Conservation (phyloP, 2,888 invertebrate species). For the Lochmaea capreae region DNA sequence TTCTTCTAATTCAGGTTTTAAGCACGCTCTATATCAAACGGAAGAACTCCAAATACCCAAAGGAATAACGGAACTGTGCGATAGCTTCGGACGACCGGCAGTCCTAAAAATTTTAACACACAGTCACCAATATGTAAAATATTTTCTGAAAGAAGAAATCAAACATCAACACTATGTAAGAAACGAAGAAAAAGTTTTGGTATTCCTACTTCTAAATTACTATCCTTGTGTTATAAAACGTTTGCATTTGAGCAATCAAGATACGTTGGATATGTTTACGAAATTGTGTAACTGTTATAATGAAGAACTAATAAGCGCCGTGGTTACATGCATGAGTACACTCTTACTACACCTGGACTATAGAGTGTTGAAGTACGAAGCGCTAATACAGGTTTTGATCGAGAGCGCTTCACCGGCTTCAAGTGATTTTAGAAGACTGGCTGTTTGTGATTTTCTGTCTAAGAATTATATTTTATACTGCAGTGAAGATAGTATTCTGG, state of each 20-base stretch:
- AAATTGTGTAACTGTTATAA: conserved; percentile 53
- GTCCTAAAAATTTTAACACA: conserved; percentile 50
- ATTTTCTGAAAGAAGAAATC: conserved; percentile 51
- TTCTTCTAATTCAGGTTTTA: conserved; percentile 28
- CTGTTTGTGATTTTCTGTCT: conserved; percentile 53
- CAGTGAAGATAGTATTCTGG: conserved; percentile 49
- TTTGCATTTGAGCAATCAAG: conserved; percentile 53
- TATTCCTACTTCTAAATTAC: conserved; percentile 56
- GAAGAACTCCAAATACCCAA: conserved; percentile 52
- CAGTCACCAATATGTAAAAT: conserved; percentile 51
- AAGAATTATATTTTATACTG: conserved; percentile 51
- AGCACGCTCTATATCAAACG: conserved; percentile 51
- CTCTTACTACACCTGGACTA: conserved; percentile 53
- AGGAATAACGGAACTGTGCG: conserved; percentile 47
- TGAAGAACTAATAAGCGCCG: conserved; percentile 58
- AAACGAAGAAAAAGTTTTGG: conserved; percentile 48
- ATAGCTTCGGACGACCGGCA: conserved; percentile 47
- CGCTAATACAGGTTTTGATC: conserved; percentile 52
- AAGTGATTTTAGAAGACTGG: conserved; percentile 54
- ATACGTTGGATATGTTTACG: conserved; percentile 56
- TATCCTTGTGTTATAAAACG: conserved; percentile 58
- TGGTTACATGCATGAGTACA: conserved; percentile 56
- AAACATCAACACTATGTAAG: conserved; percentile 48
- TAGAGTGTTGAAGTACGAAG: conserved; percentile 49
- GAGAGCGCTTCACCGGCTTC: conserved; percentile 55